These are phyloP conservation scores for Gracilinanus agilis DNA, from an alignment of 2,113 vertebrate genomes.

Conservation along the genomic window DNA sequence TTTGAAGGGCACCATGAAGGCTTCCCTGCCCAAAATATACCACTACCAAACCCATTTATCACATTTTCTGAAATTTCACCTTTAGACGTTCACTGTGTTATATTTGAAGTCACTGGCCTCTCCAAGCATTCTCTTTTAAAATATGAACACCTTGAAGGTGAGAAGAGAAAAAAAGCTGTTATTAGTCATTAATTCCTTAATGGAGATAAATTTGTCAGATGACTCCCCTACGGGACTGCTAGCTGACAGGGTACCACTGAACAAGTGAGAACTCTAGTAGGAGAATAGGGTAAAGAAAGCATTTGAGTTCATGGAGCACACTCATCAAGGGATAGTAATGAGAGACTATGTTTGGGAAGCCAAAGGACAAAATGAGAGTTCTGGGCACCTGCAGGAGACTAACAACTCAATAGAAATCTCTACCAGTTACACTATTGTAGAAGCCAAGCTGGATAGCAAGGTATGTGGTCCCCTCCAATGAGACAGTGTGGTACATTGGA, in stretches of 20 bases:
- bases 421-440: background rate
- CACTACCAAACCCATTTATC: background rate
- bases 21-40: background rate
- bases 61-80: background rate
- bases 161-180: background rate
- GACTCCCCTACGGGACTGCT: background rate
- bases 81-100: background rate
- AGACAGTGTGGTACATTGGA: background rate
- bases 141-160: background rate
- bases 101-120: background rate
- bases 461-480: background rate
- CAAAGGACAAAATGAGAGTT: background rate
- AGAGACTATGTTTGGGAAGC: background rate
- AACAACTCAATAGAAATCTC: background rate
- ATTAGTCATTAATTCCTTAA: background rate
- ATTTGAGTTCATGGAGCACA: conserved; percentile 13
- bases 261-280: conserved; percentile 9
- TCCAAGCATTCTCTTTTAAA: background rate
- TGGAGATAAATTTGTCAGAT: background rate
- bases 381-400: background rate
- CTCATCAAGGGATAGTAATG: background rate
- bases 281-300: background rate
- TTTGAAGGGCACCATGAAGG: background rate
- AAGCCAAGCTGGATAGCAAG: background rate
- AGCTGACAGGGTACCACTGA: conserved; percentile 11